Evolutionary conservation across 2,797 vertebrate species (phyloP).

Genomic region (Propithecus perrieri): DNA sequence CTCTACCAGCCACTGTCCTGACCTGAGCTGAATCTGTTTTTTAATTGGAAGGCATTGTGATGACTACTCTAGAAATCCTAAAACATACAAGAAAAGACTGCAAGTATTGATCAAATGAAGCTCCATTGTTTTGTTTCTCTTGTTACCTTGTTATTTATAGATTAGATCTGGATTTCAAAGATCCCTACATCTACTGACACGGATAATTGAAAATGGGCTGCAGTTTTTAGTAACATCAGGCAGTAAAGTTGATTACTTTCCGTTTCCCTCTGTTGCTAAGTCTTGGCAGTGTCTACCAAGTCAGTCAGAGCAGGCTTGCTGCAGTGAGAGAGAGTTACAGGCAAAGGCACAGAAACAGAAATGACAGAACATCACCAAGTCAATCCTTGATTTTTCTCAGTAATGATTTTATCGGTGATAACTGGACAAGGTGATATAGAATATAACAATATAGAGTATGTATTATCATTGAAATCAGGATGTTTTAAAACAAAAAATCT

Average conservation of each 20-base stretch:
- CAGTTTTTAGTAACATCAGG: slow-evolving; percentile 58
- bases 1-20: neutral
- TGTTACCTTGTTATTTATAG: slow-evolving; percentile 41
- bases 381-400: neutral
- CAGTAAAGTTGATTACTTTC: slow-evolving; percentile 41
- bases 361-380: neutral
- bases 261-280: neutral
- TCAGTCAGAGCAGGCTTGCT: slow-evolving; percentile 11
- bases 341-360: neutral
- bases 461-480: neutral
- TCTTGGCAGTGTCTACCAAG: neutral
- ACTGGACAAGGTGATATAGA: neutral
- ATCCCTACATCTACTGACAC: slow-evolving; percentile 20
- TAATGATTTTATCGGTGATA: neutral
- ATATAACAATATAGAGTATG: neutral
- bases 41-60: neutral
- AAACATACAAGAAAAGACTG: neutral
- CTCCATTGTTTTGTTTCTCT: neutral
- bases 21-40: neutral
- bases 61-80: neutral
- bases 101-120: neutral
- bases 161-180: slow-evolving; percentile 49
- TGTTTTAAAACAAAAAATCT: neutral
- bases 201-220: slow-evolving; percentile 65
- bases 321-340: neutral